Conservation (phyloP, 2,113 vertebrate species). For the Glaucomys volans region DNA sequence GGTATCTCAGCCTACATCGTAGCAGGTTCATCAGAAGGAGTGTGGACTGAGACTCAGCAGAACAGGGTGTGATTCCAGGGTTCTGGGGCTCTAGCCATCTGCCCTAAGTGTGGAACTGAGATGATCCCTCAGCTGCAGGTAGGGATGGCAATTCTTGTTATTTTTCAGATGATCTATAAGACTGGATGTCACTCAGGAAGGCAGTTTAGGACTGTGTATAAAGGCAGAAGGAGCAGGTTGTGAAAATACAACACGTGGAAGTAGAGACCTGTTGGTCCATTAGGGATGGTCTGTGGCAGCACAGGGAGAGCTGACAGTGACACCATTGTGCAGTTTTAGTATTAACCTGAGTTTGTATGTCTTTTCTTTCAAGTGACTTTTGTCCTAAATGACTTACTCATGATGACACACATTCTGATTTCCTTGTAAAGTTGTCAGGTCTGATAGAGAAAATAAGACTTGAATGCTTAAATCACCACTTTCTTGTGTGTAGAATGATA, state of each 20-base stretch:
- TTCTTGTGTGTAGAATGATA: not conserved
- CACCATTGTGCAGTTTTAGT: not conserved
- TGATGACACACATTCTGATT: not conserved
- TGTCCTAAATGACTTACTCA: not conserved
- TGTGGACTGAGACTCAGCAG: not conserved
- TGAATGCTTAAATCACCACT: not conserved
- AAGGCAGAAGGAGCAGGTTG: not conserved
- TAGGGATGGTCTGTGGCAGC: not conserved
- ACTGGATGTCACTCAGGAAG: not conserved
- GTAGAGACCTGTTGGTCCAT: not conserved
- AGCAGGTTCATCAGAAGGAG: not conserved
- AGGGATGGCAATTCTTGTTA: not conserved
- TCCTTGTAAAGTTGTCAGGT: not conserved
- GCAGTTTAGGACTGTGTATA: not conserved
- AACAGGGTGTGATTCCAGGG: not conserved
- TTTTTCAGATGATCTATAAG: not conserved
- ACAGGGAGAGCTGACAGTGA: not conserved
- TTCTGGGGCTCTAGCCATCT: not conserved
- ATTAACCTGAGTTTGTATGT: not conserved
- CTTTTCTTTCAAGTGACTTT: constrained; percentile 62
- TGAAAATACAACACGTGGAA: not conserved
- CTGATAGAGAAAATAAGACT: constrained; percentile 31
- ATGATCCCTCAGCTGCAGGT: not conserved
- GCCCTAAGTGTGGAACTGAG: not conserved
- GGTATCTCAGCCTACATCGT: not conserved